These are phyloP conservation scores for Poeciliopsis turneri DNA, from an alignment of 2,797 vertebrate species.

Conservation along the genomic window DNA sequence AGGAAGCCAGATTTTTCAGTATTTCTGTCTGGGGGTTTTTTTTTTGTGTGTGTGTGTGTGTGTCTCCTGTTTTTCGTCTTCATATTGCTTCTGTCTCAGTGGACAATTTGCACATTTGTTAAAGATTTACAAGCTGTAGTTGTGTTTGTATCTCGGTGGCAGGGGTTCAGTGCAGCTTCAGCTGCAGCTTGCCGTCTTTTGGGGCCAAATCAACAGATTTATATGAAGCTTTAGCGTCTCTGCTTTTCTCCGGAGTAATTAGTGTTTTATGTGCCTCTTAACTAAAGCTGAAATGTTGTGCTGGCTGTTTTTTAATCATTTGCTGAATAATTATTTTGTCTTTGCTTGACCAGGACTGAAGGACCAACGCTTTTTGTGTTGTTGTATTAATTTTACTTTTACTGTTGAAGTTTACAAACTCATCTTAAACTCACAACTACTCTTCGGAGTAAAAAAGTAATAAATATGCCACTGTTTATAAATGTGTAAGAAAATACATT, in stretches of 20 bases:
- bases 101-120: slow-evolving; percentile 56
- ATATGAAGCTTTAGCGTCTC: slow-evolving; percentile 39
- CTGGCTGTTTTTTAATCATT: slow-evolving; percentile 18
- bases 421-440: slow-evolving; percentile 18
- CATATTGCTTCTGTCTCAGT: slow-evolving; percentile 28
- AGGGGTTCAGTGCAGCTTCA: slow-evolving; percentile 21
- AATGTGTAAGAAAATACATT: slow-evolving; percentile 11
- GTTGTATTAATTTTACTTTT: slow-evolving; percentile 5
- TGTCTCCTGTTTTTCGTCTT: neutral
- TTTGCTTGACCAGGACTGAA: slow-evolving; percentile 10
- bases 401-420: slow-evolving; percentile 2
- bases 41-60: neutral
- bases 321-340: slow-evolving; percentile 12
- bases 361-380: slow-evolving; percentile 19
- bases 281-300: slow-evolving; percentile 42
- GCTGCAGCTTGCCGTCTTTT: slow-evolving; percentile 44
- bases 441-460: slow-evolving; percentile 1
- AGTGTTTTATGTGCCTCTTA: slow-evolving; percentile 20
- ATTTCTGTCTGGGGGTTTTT: neutral
- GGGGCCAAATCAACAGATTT: slow-evolving; percentile 53
- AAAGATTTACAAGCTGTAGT: slow-evolving; percentile 36
- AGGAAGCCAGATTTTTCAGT: slow-evolving; percentile 20
- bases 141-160: slow-evolving; percentile 11
- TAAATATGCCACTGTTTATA: slow-evolving; percentile 26
- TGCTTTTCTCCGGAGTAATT: neutral